Evolutionary conservation across 2,113 vertebrate genomes (phyloP).

Genomic region (Pelodiscus sinensis): DNA sequence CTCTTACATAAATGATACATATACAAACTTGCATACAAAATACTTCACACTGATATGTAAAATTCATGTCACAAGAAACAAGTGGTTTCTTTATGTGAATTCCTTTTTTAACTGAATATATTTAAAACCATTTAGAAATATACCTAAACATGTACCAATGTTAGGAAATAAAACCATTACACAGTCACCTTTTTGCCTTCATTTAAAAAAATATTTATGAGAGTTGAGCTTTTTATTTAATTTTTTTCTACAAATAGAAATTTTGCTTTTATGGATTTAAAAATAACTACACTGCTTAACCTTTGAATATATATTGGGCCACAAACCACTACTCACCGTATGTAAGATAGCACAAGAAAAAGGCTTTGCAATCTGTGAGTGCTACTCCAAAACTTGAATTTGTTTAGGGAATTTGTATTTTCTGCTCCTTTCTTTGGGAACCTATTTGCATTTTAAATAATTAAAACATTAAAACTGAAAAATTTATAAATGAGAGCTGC

Average conservation of each 20-base stretch:
- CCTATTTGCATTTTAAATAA: conserved; percentile 90
- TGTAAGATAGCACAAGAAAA: neutral
- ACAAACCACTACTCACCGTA: neutral
- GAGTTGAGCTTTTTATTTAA: conserved; percentile 27
- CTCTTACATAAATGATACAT: neutral
- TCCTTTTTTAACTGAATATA: neutral
- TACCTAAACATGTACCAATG: neutral
- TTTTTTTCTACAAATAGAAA: neutral
- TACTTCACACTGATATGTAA: neutral
- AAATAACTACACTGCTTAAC: neutral
- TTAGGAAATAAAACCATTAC: neutral
- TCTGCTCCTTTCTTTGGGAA: conserved; percentile 76
- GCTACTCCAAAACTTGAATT: conserved; percentile 60
- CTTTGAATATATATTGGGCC: conserved; percentile 1
- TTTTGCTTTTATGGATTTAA: neutral
- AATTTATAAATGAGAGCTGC: conserved; percentile 84
- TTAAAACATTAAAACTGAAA: conserved; percentile 87
- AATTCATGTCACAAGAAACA: neutral
- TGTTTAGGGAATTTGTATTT: conserved; percentile 79
- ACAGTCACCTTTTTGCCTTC: neutral
- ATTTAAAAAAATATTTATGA: neutral
- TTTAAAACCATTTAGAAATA: neutral
- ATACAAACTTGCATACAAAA: neutral
- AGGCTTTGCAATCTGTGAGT: conserved; percentile 9
- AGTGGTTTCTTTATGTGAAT: neutral